Evolutionary conservation across 1,140 invertebrate genomes (phyloP).

Genomic region (Antheraea mylitta): DNA sequence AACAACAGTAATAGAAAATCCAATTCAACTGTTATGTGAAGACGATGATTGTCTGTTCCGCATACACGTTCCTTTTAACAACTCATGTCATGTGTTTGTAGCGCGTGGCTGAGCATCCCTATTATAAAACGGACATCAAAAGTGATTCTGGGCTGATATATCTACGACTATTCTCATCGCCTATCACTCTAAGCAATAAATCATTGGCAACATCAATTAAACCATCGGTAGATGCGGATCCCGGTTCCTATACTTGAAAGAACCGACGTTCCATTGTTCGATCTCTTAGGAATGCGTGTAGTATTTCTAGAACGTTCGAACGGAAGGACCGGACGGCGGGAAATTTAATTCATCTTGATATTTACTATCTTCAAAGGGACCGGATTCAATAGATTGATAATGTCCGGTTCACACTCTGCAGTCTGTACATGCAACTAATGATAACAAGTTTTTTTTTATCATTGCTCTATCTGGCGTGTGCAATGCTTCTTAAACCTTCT

Average conservation of each 20-base stretch:
- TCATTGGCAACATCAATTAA: not conserved
- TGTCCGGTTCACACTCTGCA: no score
- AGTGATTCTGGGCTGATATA: not conserved
- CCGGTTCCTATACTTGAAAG: not conserved
- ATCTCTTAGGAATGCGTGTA: not conserved
- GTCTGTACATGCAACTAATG: not conserved
- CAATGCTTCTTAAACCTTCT: no score
- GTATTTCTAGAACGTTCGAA: slow-evolving; percentile 1
- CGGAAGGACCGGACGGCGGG: not conserved
- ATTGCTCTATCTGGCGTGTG: no score
- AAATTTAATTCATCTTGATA: not conserved
- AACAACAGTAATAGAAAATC: no score
- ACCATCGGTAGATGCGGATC: not conserved
- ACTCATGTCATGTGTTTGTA: no score
- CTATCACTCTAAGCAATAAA: not conserved
- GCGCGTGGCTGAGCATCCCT: not conserved
- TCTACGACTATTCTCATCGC: not conserved
- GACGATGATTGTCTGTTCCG: no score
- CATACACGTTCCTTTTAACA: no score
- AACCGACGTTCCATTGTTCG: not conserved
- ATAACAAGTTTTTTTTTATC: no score
- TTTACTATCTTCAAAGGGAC: no score
- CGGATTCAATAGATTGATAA: not conserved
- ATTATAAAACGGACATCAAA: not conserved
- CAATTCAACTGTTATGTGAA: no score